phyloP scores from a whole-genome alignment of 2,888 invertebrate genomes.

The Anodontia alba region DNA sequence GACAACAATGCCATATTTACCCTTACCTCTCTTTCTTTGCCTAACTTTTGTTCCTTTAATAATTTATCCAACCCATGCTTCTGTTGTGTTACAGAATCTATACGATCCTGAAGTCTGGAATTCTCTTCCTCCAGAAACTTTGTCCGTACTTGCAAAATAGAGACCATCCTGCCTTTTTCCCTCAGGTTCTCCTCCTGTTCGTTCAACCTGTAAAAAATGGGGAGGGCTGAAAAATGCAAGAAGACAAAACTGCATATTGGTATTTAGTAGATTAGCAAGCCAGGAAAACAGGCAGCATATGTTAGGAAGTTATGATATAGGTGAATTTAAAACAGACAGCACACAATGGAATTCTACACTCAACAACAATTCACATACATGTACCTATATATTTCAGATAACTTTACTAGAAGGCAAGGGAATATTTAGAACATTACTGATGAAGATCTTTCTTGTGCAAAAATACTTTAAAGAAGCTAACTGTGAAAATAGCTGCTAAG shows the following conservation, averaged over 20 bases:
- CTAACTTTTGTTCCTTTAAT: slow-evolving; percentile 76
- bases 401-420: too few species aligned
- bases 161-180: slow-evolving; percentile 77
- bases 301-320: too few species aligned
- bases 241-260: slow-evolving; percentile 10
- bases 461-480: too few species aligned
- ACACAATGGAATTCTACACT: too few species aligned
- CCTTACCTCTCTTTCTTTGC: slow-evolving; percentile 73
- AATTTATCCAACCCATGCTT: slow-evolving; percentile 79
- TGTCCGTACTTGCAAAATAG: slow-evolving; percentile 78
- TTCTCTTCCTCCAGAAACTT: slow-evolving; percentile 83
- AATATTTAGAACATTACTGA: too few species aligned
- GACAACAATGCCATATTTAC: too few species aligned
- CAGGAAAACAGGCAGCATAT: slow-evolving; percentile 4
- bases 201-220: slow-evolving; percentile 78
- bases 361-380: too few species aligned
- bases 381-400: too few species aligned
- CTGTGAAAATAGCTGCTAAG: too few species aligned
- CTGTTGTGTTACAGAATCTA: slow-evolving; percentile 77
- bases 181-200: slow-evolving; percentile 79
- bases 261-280: slow-evolving; percentile 46
- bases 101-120: slow-evolving; percentile 76
- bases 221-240: slow-evolving; percentile 64
- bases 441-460: too few species aligned
- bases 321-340: too few species aligned